A percentile compares a stretch with the other conserved stretches of the same genome.
Conservation (phyloP, 2,113 vertebrate species). For the Tapirus terrestris region DNA sequence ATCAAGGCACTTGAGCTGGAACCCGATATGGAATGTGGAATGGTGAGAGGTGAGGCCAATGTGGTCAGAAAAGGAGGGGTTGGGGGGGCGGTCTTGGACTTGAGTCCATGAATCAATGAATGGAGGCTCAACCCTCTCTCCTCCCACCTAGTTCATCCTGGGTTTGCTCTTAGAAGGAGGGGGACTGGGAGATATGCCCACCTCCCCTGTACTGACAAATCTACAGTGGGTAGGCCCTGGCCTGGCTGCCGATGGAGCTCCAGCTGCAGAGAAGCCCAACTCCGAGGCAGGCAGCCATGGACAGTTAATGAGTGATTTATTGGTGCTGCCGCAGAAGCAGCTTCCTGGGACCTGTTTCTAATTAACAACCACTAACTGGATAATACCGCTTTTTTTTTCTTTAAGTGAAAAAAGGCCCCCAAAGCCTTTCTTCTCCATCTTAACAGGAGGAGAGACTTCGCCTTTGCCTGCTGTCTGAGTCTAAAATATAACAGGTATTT, state of each 20-base stretch:
- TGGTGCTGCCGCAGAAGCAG: slow-evolving; percentile 31
- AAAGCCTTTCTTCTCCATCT: slow-evolving; percentile 6
- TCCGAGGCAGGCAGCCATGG: slow-evolving; percentile 71
- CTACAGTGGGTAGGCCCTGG: not conserved
- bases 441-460: slow-evolving; percentile 5
- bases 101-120: not conserved
- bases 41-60: not conserved
- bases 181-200: rapidly evolving
- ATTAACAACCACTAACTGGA: slow-evolving; percentile 84
- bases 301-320: slow-evolving; percentile 88
- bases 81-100: not conserved
- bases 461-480: not conserved
- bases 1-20: not conserved
- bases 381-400: slow-evolving; percentile 26
- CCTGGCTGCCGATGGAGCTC: not conserved
- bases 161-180: not conserved
- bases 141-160: not conserved
- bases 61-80: not conserved
- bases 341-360: slow-evolving; percentile 82
- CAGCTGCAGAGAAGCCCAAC: not conserved
- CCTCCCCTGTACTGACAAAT: not conserved
- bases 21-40: not conserved
- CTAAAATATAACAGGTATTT: slow-evolving; percentile 31
- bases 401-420: not conserved
- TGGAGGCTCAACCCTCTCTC: not conserved